A percentile compares a stretch with the other conserved stretches of the same genome.
Conservation (phyloP, 1,140 invertebrate genomes). For the Pogonomyrmex barbatus region DNA sequence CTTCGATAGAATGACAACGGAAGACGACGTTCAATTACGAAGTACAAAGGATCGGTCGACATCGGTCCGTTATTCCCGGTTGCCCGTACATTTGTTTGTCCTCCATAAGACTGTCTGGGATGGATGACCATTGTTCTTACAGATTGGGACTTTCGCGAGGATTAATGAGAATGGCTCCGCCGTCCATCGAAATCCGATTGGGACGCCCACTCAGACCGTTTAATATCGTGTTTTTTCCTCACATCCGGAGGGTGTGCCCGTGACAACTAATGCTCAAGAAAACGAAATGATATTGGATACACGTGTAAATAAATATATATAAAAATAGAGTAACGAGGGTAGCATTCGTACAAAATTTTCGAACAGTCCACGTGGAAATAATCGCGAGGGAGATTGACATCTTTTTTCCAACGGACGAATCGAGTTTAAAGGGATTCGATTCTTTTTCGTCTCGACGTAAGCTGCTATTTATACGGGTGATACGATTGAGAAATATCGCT, state of each 20-base stretch:
- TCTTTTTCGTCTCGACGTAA: neutral
- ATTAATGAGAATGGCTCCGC: conserved; percentile 71
- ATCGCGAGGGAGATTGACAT: neutral
- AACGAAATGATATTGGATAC: neutral
- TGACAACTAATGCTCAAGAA: neutral
- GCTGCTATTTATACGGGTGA: conserved; percentile 29
- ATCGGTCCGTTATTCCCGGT: conserved; percentile 70
- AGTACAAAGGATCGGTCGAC: conserved; percentile 69
- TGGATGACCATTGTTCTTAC: conserved; percentile 74
- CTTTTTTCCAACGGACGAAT: neutral
- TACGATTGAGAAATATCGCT: conserved; percentile 44
- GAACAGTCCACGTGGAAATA: neutral
- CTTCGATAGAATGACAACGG: conserved; percentile 31
- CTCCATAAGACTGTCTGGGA: conserved; percentile 70
- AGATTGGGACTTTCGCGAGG: conserved; percentile 70
- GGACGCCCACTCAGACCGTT: conserved; percentile 48
- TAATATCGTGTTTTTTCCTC: conserved; percentile 43
- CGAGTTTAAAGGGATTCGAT: conserved; percentile 3
- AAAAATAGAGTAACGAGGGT: neutral
- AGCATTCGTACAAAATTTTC: neutral
- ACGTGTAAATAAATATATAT: neutral
- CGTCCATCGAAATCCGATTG: conserved; percentile 57
- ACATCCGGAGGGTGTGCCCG: neutral
- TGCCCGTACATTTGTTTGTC: conserved; percentile 72
- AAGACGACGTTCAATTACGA: conserved; percentile 72